phyloP scores from a whole-genome alignment of 2,888 invertebrate genomes.

The Fabriciana adippe region DNA sequence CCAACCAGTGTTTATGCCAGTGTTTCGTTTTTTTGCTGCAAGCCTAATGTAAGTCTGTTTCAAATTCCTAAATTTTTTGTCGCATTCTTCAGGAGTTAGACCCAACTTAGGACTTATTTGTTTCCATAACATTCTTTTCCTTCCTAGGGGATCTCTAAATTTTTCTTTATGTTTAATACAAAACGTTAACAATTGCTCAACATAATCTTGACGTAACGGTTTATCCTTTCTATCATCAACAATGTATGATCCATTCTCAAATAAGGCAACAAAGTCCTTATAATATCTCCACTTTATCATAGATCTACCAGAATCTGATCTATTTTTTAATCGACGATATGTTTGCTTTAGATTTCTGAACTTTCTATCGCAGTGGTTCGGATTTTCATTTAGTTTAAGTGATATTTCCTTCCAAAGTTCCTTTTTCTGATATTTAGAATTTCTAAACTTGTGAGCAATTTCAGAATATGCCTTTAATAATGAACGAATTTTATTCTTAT shows the following conservation, averaged over 20 bases:
- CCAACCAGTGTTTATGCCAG: slow-evolving; percentile 65
- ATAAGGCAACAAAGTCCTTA: slow-evolving; percentile 68
- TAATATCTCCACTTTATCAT: slow-evolving; percentile 71
- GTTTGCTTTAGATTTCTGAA: slow-evolving; percentile 75
- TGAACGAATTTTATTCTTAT: slow-evolving; percentile 59
- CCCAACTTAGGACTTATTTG: slow-evolving; percentile 59
- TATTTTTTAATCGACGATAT: slow-evolving; percentile 64
- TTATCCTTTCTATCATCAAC: slow-evolving; percentile 42
- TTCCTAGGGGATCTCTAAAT: slow-evolving; percentile 64
- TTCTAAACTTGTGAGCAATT: slow-evolving; percentile 66
- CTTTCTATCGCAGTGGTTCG: slow-evolving; percentile 68
- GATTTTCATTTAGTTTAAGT: slow-evolving; percentile 55
- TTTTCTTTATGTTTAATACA: slow-evolving; percentile 67
- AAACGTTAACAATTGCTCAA: slow-evolving; percentile 62
- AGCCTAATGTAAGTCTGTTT: slow-evolving; percentile 72
- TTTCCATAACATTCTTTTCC: slow-evolving; percentile 68
- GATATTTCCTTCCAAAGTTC: slow-evolving; percentile 72
- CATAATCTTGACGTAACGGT: slow-evolving; percentile 59
- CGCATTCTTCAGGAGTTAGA: slow-evolving; percentile 66
- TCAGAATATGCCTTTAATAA: slow-evolving; percentile 64
- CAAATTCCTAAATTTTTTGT: slow-evolving; percentile 70
- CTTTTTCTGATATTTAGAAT: slow-evolving; percentile 68
- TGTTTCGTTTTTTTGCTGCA: slow-evolving; percentile 56
- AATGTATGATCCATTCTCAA: slow-evolving; percentile 44
- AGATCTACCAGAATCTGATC: slow-evolving; percentile 53